Percentiles rank a stretch among this genome's conserved stretches.
Evolutionary conservation across 2,888 invertebrate species (phyloP).

Genomic region (Beris chalybata): DNA sequence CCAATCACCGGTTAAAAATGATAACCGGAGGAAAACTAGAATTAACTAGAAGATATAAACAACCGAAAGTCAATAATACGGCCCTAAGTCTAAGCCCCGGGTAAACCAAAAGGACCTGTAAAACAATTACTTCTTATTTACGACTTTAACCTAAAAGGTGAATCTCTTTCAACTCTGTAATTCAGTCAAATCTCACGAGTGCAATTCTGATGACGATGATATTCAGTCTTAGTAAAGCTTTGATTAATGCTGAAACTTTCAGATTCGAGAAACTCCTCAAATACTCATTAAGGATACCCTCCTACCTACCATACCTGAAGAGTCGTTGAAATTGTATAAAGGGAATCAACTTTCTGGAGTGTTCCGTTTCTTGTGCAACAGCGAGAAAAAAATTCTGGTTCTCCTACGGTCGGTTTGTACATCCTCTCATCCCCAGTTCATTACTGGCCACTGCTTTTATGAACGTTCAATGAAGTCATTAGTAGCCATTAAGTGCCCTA

Average conservation of each 20-base stretch:
- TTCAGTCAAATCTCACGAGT: too few species aligned
- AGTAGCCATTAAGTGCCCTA: slow-evolving; percentile 13
- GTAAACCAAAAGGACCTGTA: too few species aligned
- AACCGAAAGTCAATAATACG: too few species aligned
- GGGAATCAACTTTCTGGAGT: slow-evolving; percentile 1
- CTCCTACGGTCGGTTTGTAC: background rate
- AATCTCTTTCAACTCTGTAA: background rate
- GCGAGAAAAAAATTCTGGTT: too few species aligned
- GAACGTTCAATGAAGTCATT: slow-evolving; percentile 19
- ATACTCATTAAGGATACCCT: slow-evolving; percentile 2
- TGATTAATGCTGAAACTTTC: slow-evolving; percentile 6
- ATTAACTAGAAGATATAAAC: too few species aligned
- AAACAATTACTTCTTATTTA: too few species aligned
- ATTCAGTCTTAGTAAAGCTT: background rate
- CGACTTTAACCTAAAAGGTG: background rate
- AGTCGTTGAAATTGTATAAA: background rate
- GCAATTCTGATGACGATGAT: slow-evolving; percentile 1
- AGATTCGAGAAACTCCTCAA: background rate
- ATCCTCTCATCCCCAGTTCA: background rate
- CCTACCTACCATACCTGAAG: background rate
- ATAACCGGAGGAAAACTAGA: too few species aligned
- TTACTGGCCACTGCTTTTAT: slow-evolving; percentile 14
- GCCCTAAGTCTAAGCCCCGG: too few species aligned
- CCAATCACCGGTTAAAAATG: too few species aligned
- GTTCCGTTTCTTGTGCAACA: too few species aligned